Conservation (phyloP, 2,113 vertebrate species). For the Panthera tigris region DNA sequence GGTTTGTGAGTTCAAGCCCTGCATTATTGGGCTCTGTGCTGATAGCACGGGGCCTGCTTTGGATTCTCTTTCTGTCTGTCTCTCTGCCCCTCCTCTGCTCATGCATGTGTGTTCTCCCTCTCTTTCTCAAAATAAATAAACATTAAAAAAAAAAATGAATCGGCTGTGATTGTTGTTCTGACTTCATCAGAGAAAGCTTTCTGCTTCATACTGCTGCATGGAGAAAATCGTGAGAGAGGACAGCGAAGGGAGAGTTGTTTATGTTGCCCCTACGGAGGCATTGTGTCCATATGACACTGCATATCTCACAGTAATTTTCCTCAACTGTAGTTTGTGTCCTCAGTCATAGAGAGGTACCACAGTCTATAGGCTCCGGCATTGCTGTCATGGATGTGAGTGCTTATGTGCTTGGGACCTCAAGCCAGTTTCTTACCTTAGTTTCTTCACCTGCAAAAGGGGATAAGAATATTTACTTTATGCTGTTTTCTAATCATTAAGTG, state of each 20-base stretch:
- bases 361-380: neutral
- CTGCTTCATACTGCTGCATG: constrained; percentile 85
- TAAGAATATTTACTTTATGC: neutral
- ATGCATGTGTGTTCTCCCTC: too few species aligned
- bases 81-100: too few species aligned
- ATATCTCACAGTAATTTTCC: neutral
- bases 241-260: constrained; percentile 78
- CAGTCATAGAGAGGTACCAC: neutral
- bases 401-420: neutral
- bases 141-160: constrained; percentile 65
- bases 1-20: too few species aligned
- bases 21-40: too few species aligned
- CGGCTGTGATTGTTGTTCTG: constrained; percentile 83
- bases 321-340: neutral
- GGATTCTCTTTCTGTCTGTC: too few species aligned
- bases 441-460: neutral
- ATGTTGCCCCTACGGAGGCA: constrained; percentile 84
- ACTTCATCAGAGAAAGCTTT: constrained; percentile 83
- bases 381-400: neutral
- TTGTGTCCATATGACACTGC: neutral
- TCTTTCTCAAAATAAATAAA: too few species aligned
- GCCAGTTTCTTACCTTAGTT: neutral
- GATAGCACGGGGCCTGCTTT: too few species aligned
- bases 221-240: constrained; percentile 79
- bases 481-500: neutral